These are phyloP conservation scores for Urocyon cinereoargenteus DNA, from an alignment of 2,797 vertebrate species.

Conservation along the genomic window DNA sequence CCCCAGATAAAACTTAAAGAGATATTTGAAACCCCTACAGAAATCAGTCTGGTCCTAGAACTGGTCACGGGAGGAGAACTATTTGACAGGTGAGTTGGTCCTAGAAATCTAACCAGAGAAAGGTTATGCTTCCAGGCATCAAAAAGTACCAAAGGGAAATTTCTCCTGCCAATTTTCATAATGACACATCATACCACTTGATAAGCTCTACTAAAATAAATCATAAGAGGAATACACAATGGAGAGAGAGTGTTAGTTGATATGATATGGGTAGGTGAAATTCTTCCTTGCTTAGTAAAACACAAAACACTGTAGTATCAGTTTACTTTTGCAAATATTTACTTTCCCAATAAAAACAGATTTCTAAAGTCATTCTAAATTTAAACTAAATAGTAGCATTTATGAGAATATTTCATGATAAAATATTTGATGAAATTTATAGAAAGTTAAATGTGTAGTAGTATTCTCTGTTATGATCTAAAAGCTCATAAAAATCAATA, in stretches of 20 bases:
- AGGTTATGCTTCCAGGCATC: background rate
- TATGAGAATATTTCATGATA: constrained; percentile 48
- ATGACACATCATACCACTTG: background rate
- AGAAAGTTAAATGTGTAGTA: background rate
- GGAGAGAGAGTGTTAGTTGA: background rate
- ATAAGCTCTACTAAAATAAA: background rate
- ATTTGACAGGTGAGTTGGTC: constrained; percentile 92
- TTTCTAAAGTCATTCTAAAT: constrained; percentile 32
- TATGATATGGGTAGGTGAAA: background rate
- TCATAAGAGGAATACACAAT: background rate
- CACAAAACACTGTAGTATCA: background rate
- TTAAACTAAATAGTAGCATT: constrained; percentile 28
- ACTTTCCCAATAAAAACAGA: background rate
- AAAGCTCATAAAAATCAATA: constrained; percentile 12
- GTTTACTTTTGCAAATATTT: constrained; percentile 9
- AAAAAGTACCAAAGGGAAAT: background rate
- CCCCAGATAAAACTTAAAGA: constrained; percentile 94
- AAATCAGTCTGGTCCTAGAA: constrained; percentile 94
- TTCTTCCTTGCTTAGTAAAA: constrained; percentile 22
- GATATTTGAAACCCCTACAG: constrained; percentile 93
- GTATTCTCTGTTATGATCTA: background rate
- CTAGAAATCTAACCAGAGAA: background rate
- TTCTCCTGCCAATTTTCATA: constrained; percentile 16
- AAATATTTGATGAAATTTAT: constrained; percentile 42
- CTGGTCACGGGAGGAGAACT: constrained; percentile 94